These are phyloP conservation scores for cattle (Bos taurus) DNA, from an alignment of 2,113 vertebrate genomes.

Conservation along the genomic window ARS-UCD2.0 NC_037351.1:1194001-1194500, in stretches of 20 bases:
- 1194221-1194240: conserved; percentile 65
- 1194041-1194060: conserved; percentile 63
- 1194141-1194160: conserved; percentile 52
- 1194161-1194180: conserved; percentile 40
- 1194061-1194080: conserved; percentile 59
- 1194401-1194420: not conserved
- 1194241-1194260: conserved; percentile 67
- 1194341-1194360: conserved; percentile 9
- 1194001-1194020: conserved; percentile 73
- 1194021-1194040: conserved; percentile 65
- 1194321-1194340: conserved; percentile 13
- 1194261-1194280: conserved; percentile 49
- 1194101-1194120: conserved; percentile 61
- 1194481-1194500: not conserved
- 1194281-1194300: conserved; percentile 45
- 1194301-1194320: conserved; percentile 26
- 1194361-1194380: not conserved
- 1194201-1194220: conserved; percentile 33
- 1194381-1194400: not conserved
- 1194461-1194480: fast-evolving
- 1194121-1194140: conserved; percentile 75
- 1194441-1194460: fast-evolving
- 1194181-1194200: conserved; percentile 41
- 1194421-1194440: not conserved
- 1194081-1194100: conserved; percentile 57